Base-by-base conservation (phyloP, 2,797 vertebrate genomes). In the Chrosomus eos region DNA sequence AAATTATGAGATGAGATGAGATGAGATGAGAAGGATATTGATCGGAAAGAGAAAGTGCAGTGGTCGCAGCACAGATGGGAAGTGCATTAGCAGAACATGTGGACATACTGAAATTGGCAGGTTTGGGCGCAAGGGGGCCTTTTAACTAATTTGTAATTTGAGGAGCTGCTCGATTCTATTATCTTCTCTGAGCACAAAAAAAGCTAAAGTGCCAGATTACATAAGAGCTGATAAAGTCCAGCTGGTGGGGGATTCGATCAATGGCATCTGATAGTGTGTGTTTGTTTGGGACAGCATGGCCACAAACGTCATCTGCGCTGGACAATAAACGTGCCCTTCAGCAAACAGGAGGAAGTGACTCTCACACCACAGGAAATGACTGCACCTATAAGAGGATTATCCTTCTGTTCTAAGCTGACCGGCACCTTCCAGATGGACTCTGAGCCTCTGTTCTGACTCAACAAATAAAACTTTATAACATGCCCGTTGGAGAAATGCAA, bases 321-420 rank as follows among this genome's bases (percentile, higher is more conserved):
- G 81, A 79, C 78, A 89, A 82, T 64, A 74, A 87, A 87, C 77
- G 82, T 79, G 79, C 60, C 74, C 81, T 76, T 68, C 77, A 87
- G 80, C 45, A 66, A 85, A 86, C 8, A 79, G 87, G 88, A 85
- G 16, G 83, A 77, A 68, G 75, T 64, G 71, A 80, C 84, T 87
- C 86, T 76, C 62, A 89, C 89, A 88, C 88, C 87, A 90, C 88
- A 81, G 85, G 83, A 92, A 82, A 89, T 71, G 55, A 90, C 87
- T 73, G 53, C 76, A 92, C 89, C 88, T 88, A 43, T 93, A 94
- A 94, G 92, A 94, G 94, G 94, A 95, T 95, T 94, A 95, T 75
- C 79, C 85, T 91, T 87, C 91, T 88, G 91, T 91, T 91, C 93
- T 89, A 90, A 92, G 92, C 87, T 86, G 91, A 92, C 89, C 88